Percentiles rank a stretch among this genome's conserved stretches.
phyloP scores from a whole-genome alignment of 23 tunicate species.

The Ascidia mentula region DNA sequence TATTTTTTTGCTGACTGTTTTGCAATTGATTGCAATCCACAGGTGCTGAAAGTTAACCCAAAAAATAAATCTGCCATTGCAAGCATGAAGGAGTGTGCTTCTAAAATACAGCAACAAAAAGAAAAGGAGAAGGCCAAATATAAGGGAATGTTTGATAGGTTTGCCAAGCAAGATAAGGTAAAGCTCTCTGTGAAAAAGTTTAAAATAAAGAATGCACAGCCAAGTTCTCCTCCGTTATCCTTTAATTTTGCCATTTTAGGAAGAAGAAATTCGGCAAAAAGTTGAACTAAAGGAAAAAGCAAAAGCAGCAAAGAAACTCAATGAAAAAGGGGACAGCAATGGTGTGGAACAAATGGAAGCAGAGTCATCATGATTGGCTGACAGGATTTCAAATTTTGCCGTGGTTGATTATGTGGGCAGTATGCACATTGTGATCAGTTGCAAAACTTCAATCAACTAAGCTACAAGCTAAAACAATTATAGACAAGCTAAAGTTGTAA shows the following conservation, averaged over 20 bases:
- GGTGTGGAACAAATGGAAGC: neutral
- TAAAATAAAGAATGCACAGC: neutral
- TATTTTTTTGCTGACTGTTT: no score
- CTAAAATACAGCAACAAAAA: conserved; percentile 22
- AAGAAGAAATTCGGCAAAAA: conserved; percentile 40
- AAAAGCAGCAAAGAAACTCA: conserved; percentile 40
- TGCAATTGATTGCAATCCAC: no score
- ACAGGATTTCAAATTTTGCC: no score
- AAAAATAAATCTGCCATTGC: conserved; percentile 37
- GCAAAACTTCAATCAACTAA: no score
- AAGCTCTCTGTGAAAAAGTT: no score
- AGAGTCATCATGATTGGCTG: neutral
- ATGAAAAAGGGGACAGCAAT: neutral
- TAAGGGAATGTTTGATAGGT: conserved; percentile 78
- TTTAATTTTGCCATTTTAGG: no score
- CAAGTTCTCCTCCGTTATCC: no score
- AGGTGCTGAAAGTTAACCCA: conserved; percentile 43
- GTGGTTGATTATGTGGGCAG: no score
- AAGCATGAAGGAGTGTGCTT: conserved; percentile 6
- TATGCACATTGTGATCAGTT: no score
- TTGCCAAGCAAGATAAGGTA: conserved; percentile 68
- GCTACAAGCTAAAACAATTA: no score
- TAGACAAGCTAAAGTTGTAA: no score
- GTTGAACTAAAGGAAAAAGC: conserved; percentile 30
- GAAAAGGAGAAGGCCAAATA: conserved; percentile 47